Evolutionary conservation across 1,140 invertebrate species (phyloP), one percentile per base, ranked within the genome.

Genomic region (Choristoneura fumiferana): DNA sequence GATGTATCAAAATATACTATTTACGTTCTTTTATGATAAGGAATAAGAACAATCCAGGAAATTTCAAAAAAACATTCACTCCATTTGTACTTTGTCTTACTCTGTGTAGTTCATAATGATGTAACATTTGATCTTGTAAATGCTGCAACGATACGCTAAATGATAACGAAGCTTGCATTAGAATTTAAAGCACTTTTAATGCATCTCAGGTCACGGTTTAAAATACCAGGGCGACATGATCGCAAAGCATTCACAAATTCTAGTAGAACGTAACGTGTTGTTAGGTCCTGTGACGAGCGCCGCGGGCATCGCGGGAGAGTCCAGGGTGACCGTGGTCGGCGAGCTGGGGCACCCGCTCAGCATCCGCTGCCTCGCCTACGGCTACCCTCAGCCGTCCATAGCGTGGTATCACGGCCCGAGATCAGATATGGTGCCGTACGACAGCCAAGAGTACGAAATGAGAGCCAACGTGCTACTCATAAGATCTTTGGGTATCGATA

Each of bases 371-470:
- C 94, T 94, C 64, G 95, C 96, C 10, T 92, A 95, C 71, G 97
- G 96, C 22, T 94, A 92, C 91, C 97, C 97, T 0, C 84, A 91
- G 37, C 96, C 96, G 0, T 85, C 91, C 13, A 94, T 98, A 10
- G 95, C 94, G 10, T 98, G 97, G 97, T 97, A 95, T 95, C 92
- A 93, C 39, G 94, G 95, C n/a, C 91, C 92, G 8, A 87, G 83
- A 5, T 75, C 77, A 0, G 58, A 66, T 8, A 91, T 94, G 75
- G 91, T 96, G 71, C 95, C 96, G 0, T 83, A 95, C 12, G 91
- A 90, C 37, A 94, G 93, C 36, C 87, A 92, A 1, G 89, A 92
- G 13, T 96, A 94, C 66, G 94, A 96, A 72, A 94, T 95, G 65
- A 90, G 92, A 15, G 91, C 92, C 13, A 95, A 96, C 72, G 93